Base-by-base conservation (phyloP, 2,888 invertebrate genomes). In the Megaustenia siamemsis region DNA sequence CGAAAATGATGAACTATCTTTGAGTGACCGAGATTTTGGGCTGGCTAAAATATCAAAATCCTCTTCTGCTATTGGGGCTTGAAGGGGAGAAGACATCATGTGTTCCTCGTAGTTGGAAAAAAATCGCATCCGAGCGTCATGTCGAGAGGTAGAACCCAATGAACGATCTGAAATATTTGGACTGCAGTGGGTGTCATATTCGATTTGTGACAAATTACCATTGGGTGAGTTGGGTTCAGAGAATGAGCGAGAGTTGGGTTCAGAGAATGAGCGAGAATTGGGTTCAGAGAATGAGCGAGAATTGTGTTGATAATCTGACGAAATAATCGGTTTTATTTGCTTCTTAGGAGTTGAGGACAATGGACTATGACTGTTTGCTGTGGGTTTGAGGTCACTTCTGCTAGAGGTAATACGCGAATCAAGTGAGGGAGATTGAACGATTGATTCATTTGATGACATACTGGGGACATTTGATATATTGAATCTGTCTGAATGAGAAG, bases 31-130 rank as follows among this genome's bases (percentile, higher is more conserved):
- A 2, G 43, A 12, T 56, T 38, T 21, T 6, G 40, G 77, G n/a
- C n/a, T 56, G 1, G 45, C 32, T 49, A 49, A 32, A 49, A 28
- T 6, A 49, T 73, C 49, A 28, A 28, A 32, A 24, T 49, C 32
- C 32, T 73, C 49, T 18, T 73, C 73, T 3, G 49, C 49, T 49
- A 32, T 49, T 1, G 49, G 18, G 18, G 49, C 45, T 49, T 45
- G 28, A 5, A 18, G 18, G 3, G 73, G 28, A 73, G 43, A 32
- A 12, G 80, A 32, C 21, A 28, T 82, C 53, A 78, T 60, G 71
- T 78, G 75, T 43, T 84, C 84, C 40, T 84, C 80, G n/a, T 84
- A 84, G 80, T 84, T 84, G 1, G 79, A 79, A 68, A 84, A 84
- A 56, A 84, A 84, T 18, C 66, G n/a, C 38, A 35, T 73, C 35